Base-by-base conservation (phyloP, 2,797 vertebrate species). In the Alosa sapidissima region DNA sequence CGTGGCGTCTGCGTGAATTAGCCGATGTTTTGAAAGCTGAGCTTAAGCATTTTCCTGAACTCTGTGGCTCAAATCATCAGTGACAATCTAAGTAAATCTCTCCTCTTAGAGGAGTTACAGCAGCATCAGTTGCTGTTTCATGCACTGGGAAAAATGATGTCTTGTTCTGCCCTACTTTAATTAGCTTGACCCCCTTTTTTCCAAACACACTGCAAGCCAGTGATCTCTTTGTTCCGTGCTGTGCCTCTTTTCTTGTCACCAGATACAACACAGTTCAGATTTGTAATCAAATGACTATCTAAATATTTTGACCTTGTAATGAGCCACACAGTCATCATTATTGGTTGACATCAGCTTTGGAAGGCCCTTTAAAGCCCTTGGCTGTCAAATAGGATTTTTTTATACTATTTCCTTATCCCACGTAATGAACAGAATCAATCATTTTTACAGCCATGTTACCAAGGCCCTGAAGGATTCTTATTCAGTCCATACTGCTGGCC, bases 371-470 rank as follows among this genome's bases (percentile, higher is more conserved):
- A 81, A 83, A 86, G 88, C 83, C 45, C 86, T 83, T 89, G 88
- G 85, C 89, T 86, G 89, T 87, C 90, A 90, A 92, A 92, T 89
- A 85, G 89, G 83, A 91, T 90, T 75, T 14, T 89, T 88, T 82
- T 83, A 91, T 87, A 86, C 81, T 58, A 81, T 91, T 88, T 51
- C 90, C 88, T 92, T 92, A 92, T 92, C 86, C 88, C 45, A 14
- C 84, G 54, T 90, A 92, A 93, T 92, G 85, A 89, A 90, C n/a
- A 72, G 13, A 84, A 93, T 94, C 88, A 92, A 92, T 94, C 91
- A 94, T 90, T 89, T 91, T 91, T 91, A 92, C 87, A 88, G 86
- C 90, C 60, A 87, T 68, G 89, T 87, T 84, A 87, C 54, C 89
- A 81, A 41, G 24, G 68, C 81, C 48, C 81, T 0, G 58, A 75